phyloP scores from a whole-genome alignment of 1,140 invertebrate genomes.

The Listronotus bonariensis region DNA sequence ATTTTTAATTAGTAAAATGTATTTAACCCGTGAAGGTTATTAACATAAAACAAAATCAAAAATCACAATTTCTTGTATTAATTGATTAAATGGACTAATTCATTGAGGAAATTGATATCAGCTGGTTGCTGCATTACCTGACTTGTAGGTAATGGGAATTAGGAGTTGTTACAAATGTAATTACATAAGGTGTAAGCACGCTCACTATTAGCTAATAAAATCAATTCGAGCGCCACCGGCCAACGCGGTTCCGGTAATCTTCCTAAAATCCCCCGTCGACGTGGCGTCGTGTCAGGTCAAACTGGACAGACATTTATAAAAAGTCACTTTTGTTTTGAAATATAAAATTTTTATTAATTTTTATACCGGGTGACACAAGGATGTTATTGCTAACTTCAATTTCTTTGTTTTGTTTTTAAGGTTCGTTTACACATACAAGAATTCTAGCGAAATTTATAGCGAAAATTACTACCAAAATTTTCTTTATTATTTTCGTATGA shows the following conservation, averaged over 20 bases:
- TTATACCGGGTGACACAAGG: no score
- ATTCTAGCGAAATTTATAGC: no score
- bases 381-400: no score
- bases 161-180: constrained; percentile 53
- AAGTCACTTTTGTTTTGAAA: no score
- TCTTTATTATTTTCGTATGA: no score
- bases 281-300: constrained; percentile 20
- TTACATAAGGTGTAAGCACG: constrained; percentile 53
- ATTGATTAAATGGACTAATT: constrained; percentile 30
- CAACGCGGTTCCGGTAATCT: constrained; percentile 44
- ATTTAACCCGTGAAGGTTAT: no score
- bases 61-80: neutral
- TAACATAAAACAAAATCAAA: neutral
- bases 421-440: no score
- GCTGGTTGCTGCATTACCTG: constrained; percentile 48
- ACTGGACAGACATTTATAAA: constrained; percentile 35
- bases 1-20: no score
- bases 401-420: no score
- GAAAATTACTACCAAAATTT: no score
- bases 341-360: no score
- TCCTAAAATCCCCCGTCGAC: constrained; percentile 42
- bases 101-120: constrained; percentile 48
- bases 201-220: constrained; percentile 55
- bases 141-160: constrained; percentile 52
- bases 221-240: constrained; percentile 38